Evolutionary conservation across 1,140 invertebrate species (phyloP).

Genomic region (Diploscapter pachys): DNA sequence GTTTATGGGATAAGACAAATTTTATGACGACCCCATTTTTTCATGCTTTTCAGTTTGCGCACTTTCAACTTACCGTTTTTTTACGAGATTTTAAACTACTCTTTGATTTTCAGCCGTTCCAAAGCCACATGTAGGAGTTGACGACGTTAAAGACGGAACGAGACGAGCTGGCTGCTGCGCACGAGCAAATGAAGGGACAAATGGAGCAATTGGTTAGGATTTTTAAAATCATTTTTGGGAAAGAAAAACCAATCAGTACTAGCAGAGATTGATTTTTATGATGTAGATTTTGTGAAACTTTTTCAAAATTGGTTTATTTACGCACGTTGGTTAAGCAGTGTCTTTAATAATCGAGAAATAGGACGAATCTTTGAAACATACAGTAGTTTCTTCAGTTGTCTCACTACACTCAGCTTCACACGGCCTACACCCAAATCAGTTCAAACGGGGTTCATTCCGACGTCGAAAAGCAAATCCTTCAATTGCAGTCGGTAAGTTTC

Average conservation of each 20-base stretch:
- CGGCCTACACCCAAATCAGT: conserved; percentile 22
- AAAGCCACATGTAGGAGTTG: not conserved
- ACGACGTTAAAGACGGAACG: not conserved
- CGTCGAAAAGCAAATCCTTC: conserved; percentile 24
- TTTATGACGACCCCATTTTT: not conserved
- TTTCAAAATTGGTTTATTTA: conserved; percentile 3
- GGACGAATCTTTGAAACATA: no score
- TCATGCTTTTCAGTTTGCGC: not conserved
- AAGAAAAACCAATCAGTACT: not conserved
- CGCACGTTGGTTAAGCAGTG: not conserved
- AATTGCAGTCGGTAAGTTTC: conserved; percentile 22
- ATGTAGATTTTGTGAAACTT: not conserved
- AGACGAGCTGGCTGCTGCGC: not conserved
- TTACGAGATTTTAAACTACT: conserved; percentile 2
- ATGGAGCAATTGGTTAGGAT: conserved; percentile 4
- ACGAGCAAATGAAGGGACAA: conserved; percentile 2
- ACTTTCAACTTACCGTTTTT: not conserved
- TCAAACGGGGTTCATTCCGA: conserved; percentile 22
- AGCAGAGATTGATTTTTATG: not conserved
- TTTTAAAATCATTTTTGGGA: not conserved
- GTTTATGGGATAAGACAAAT: not conserved
- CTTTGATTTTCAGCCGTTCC: not conserved
- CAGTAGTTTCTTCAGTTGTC: not conserved
- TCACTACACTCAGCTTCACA: conserved; percentile 26
- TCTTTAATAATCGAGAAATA: no score